A percentile compares a stretch with the other conserved stretches of the same genome.
Conservation (phyloP, 2,113 vertebrate species). For the Pomatorhinus ruficollis region DNA sequence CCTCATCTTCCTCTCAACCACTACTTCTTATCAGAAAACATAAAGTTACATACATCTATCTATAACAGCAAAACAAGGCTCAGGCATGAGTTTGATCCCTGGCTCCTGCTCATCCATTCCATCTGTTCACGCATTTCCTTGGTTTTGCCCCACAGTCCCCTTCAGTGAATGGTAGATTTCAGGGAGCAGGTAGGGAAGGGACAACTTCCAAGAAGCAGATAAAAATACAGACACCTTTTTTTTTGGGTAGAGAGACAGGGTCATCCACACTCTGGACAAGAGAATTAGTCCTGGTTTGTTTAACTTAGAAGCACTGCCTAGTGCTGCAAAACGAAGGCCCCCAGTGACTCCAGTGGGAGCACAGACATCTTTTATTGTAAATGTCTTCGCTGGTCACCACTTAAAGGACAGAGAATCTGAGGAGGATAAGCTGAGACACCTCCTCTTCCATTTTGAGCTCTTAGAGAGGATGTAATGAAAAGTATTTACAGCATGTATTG, state of each 20-base stretch:
- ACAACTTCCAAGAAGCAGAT: background rate
- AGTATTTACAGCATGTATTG: background rate
- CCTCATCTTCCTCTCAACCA: background rate
- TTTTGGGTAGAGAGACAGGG: background rate
- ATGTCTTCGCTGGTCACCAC: background rate
- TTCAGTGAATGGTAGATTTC: accelerated
- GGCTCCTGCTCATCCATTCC: background rate
- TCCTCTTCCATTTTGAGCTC: background rate
- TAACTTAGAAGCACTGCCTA: background rate
- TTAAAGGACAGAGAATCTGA: background rate
- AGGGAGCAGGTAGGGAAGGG: background rate
- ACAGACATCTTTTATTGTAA: background rate
- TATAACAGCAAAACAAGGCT: background rate
- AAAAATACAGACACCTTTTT: background rate
- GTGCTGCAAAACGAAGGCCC: background rate
- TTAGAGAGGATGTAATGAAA: background rate
- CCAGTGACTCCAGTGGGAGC: background rate
- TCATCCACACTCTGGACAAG: background rate
- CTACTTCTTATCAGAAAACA: background rate
- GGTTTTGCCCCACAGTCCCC: background rate
- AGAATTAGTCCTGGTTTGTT: background rate
- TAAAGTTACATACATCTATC: background rate
- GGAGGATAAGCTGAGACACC: background rate
- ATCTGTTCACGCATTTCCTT: background rate
- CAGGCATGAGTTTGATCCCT: background rate